Base-by-base conservation (phyloP, 2,113 vertebrate species). In the Nycticryphes semicollaris region DNA sequence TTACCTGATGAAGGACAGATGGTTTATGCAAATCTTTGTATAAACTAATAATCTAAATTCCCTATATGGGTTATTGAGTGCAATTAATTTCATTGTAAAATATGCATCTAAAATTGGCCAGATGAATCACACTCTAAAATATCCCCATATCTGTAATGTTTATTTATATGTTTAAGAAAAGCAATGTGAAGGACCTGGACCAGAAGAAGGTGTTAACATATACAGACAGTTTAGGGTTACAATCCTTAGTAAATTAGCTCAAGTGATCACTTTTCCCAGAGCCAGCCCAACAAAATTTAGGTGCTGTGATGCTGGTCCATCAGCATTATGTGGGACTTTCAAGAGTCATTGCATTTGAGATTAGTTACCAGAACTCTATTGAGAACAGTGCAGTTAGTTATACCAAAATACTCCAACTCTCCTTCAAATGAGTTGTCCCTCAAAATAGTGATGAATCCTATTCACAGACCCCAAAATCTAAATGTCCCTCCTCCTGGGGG, bases 121-220 rank as follows among this genome's bases (percentile, higher is more conserved):
- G 23, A 56, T 11, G 15, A 72, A 50, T 63, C 19, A 24, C 4
- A 2, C 18, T 22, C 13, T 84, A 63, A 78, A 77, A 41, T 75
- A 35, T 37, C 31, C 5, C 7, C 63, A 6, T 59, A 82, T 85
- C 43, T 79, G 20, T 76, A 59, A 41, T 31, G 12, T 3, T 37
- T 69, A 53, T 48, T 94, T 96, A 2, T 81, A 19, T 67, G 48
- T 25, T 53, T 76, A 31, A n/a, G 13, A 54, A 90, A 75, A 20
- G 9, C 9, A 74, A 1, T 3, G 5, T 59, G 47, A 16, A 63
- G 25, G n/a, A 54, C 22, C 1, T 1, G 47, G 37, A 28, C 9
- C 5, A 72, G 43, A 78, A 85, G 30, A 68, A 76, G 7, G 17
- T 3, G 4, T 54, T 2, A 3, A 47, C 17, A 51, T 8, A n/a